Evolutionary conservation across 92 coral and sea anemone genomes (phyloP).

Genomic region (Nematostella vectensis): DNA sequence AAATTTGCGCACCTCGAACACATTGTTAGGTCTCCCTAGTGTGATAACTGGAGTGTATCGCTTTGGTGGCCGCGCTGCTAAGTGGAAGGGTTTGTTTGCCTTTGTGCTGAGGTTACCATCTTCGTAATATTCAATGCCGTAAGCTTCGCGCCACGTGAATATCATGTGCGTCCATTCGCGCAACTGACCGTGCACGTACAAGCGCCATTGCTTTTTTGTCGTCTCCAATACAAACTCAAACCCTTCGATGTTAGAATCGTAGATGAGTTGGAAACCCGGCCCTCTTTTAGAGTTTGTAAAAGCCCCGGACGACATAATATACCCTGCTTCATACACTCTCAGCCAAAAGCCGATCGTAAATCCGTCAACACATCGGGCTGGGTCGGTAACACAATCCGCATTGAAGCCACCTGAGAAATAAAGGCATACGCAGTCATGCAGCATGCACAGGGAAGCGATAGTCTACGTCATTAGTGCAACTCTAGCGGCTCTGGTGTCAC

Average conservation of each 20-base stretch:
- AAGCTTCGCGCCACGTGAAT: constrained; percentile 56
- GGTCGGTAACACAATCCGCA: constrained; percentile 86
- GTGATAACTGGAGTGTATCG: constrained; percentile 70
- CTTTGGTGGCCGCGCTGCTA: constrained; percentile 25
- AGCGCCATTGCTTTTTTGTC: constrained; percentile 47
- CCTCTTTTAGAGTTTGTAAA: constrained; percentile 82
- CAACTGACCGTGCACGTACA: constrained; percentile 46
- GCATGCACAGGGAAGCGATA: too few relatives aligned
- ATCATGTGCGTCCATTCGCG: constrained; percentile 86
- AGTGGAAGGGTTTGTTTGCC: constrained; percentile 30
- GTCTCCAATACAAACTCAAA: constrained; percentile 70
- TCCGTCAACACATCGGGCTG: constrained; percentile 67
- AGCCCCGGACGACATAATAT: constrained; percentile 84
- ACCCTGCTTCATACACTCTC: constrained; percentile 65
- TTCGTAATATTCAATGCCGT: constrained; percentile 59
- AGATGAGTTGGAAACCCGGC: constrained; percentile 80
- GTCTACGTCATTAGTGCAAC: neutral
- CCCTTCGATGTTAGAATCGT: constrained; percentile 44
- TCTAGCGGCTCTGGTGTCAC: neutral
- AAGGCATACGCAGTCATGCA: neutral
- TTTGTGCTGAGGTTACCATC: constrained; percentile 58
- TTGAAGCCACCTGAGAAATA: constrained; percentile 66
- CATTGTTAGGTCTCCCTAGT: constrained; percentile 69
- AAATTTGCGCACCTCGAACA: constrained; percentile 33
- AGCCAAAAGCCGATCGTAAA: constrained; percentile 90